Conservation (phyloP, 2,113 vertebrate genomes). For the Cercopithecus mona region DNA sequence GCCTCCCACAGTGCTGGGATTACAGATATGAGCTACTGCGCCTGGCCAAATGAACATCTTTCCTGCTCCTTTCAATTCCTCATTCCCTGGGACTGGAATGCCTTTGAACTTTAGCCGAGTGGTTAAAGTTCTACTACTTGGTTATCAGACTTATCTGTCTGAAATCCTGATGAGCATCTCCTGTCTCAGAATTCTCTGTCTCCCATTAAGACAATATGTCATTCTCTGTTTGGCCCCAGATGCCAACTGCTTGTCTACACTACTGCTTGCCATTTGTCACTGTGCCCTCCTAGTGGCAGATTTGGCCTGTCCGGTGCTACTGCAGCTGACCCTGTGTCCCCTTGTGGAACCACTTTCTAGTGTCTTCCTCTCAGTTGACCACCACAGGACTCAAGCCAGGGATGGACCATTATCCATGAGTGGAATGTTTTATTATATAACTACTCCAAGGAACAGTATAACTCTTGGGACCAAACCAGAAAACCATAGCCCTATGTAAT, state of each 20-base stretch:
- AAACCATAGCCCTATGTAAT: background rate
- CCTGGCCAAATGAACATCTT: no score
- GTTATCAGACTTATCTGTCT: background rate
- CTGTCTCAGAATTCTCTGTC: background rate
- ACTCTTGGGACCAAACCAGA: background rate
- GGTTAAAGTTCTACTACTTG: background rate
- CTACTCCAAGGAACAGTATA: background rate
- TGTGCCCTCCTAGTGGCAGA: background rate
- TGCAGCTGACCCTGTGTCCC: background rate
- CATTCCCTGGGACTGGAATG: background rate
- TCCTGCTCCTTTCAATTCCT: background rate
- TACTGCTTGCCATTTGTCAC: background rate
- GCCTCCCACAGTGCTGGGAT: no score
- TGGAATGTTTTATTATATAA: conserved; percentile 15
- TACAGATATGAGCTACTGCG: no score
- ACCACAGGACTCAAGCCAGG: background rate
- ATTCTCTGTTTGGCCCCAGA: background rate
- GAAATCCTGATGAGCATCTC: background rate
- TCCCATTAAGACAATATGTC: background rate
- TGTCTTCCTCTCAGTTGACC: background rate
- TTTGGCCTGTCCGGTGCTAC: background rate
- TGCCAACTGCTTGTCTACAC: background rate
- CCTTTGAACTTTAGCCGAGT: background rate
- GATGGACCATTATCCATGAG: background rate
- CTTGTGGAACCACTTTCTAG: background rate